Evolutionary conservation across 2,797 vertebrate genomes (phyloP).

Genomic region (Acanthornis magna): DNA sequence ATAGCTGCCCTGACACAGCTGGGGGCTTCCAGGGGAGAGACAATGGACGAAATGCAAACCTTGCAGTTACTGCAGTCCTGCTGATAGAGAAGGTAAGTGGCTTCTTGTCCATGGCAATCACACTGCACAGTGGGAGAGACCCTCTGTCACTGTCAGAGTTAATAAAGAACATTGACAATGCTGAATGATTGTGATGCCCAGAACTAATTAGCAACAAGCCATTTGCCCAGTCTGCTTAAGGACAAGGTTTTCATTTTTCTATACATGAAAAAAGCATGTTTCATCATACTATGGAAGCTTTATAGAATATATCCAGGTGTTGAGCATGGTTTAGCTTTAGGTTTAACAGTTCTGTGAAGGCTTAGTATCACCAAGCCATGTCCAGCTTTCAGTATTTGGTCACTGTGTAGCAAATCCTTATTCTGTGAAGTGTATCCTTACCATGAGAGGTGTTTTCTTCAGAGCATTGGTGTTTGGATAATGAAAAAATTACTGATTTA

Average conservation of each 20-base stretch:
- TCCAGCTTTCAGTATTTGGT: not conserved
- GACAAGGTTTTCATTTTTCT: not conserved
- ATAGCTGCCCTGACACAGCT: not conserved
- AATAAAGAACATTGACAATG: not conserved
- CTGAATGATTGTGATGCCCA: not conserved
- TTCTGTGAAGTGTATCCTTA: not conserved
- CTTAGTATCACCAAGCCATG: no score
- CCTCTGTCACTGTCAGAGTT: not conserved
- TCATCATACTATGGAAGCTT: not conserved
- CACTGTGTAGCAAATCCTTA: not conserved
- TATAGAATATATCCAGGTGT: not conserved
- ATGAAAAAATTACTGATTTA: not conserved
- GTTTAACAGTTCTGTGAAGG: not conserved
- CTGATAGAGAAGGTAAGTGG: not conserved
- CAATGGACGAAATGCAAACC: not conserved
- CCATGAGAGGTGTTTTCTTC: not conserved
- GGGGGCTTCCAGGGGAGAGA: not conserved
- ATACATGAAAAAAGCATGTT: not conserved
- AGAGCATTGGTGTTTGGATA: not conserved
- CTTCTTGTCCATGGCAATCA: not conserved
- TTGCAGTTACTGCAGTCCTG: not conserved
- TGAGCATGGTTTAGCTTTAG: not conserved
- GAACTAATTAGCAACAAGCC: not conserved
- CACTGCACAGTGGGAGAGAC: not conserved
- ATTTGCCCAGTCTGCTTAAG: not conserved